Percentiles rank a stretch among this genome's conserved stretches.
These are phyloP conservation scores for Neuroscelio doddi DNA, from an alignment of 2,888 invertebrate genomes.

Conservation along the genomic window DNA sequence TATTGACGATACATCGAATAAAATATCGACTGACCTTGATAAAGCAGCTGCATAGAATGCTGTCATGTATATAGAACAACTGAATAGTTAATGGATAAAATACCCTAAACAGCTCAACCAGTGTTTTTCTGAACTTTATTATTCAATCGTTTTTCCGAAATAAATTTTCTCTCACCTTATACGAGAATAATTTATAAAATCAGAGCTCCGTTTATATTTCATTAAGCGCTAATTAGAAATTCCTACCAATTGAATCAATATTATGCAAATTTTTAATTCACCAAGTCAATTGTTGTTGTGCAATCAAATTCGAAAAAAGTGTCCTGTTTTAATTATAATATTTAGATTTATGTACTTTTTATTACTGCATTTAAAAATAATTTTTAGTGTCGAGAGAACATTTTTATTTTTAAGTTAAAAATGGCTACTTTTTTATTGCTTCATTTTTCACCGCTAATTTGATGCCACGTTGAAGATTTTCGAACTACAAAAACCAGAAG, in stretches of 20 bases:
- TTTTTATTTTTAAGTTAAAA: too few species aligned
- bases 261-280: background rate
- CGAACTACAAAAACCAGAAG: too few species aligned
- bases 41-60: conserved; percentile 18
- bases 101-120: conserved; percentile 17
- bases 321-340: too few species aligned
- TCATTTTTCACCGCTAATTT: too few species aligned
- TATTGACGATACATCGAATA: conserved; percentile 4
- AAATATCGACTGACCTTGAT: conserved; percentile 33
- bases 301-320: too few species aligned
- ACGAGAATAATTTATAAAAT: background rate
- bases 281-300: background rate
- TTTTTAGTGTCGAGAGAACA: too few species aligned
- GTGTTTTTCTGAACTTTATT: background rate
- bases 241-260: background rate
- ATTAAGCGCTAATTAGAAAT: background rate
- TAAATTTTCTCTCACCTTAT: background rate
- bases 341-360: too few species aligned
- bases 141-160: background rate
- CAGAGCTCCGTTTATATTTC: background rate
- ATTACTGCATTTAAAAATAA: too few species aligned
- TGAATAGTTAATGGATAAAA: conserved; percentile 33
- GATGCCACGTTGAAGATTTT: too few species aligned
- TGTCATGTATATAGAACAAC: conserved; percentile 29
- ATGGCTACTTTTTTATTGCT: too few species aligned